phyloP scores from a whole-genome alignment of 2,113 vertebrate genomes.

The Callospermophilus lateralis region DNA sequence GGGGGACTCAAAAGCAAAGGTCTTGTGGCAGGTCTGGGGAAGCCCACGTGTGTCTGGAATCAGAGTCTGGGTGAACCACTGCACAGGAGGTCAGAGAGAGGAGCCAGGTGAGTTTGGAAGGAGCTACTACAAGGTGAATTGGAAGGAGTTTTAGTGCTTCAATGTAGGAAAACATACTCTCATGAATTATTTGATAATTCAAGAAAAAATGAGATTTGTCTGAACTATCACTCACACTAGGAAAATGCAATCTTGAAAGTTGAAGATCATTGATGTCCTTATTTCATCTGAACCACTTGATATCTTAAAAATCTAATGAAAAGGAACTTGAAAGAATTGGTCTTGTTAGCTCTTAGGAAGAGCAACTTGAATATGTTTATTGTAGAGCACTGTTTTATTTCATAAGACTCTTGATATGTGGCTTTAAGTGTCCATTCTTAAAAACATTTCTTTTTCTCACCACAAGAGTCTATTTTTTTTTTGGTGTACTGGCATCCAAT shows the following conservation, averaged over 20 bases:
- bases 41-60: neutral
- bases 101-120: neutral
- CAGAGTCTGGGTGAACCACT: neutral
- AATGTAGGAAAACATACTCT: neutral
- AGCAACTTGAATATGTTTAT: slow-evolving; percentile 22
- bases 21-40: neutral
- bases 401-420: neutral
- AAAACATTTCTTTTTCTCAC: neutral
- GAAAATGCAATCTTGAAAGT: slow-evolving; percentile 44
- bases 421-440: neutral
- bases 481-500: neutral
- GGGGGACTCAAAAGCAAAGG: neutral
- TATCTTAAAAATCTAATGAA: slow-evolving; percentile 56
- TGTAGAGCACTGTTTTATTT: slow-evolving; percentile 21
- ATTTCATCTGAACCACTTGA: slow-evolving; percentile 51
- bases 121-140: neutral
- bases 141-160: neutral
- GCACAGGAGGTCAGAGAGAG: neutral
- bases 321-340: slow-evolving; percentile 56
- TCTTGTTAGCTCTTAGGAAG: slow-evolving; percentile 50
- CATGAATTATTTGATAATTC: slow-evolving; percentile 23
- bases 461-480: neutral
- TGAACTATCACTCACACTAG: slow-evolving; percentile 14
- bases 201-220: slow-evolving; percentile 31
- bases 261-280: neutral